Evolutionary conservation across 2,113 vertebrate species (phyloP).

Genomic region (Rhadina sibilatrix): DNA sequence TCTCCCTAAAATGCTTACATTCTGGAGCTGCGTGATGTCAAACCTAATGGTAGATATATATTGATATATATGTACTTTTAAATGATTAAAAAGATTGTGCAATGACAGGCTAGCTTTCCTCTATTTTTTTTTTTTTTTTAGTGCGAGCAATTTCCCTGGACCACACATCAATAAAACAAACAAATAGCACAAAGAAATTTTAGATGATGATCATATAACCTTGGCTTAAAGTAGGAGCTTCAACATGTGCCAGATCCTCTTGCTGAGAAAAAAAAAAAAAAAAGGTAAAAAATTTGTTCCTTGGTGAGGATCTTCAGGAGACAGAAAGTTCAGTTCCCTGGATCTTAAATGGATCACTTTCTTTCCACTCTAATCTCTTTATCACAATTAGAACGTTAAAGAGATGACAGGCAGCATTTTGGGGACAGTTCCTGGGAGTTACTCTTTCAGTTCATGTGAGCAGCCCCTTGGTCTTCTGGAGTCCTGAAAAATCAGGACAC

Average conservation of each 20-base stretch:
- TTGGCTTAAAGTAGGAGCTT: background rate
- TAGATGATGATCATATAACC: background rate
- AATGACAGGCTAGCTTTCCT: background rate
- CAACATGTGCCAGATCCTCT: background rate
- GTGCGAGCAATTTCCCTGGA: background rate
- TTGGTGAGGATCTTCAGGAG: background rate
- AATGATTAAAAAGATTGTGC: background rate
- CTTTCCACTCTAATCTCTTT: background rate
- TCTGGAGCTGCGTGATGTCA: background rate
- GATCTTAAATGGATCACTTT: background rate
- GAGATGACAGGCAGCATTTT: background rate
- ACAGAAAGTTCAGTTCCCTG: background rate
- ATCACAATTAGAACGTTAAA: background rate
- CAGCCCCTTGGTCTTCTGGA: background rate
- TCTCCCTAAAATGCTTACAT: background rate
- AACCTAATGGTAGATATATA: background rate
- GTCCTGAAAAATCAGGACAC: background rate
- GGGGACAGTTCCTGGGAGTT: background rate
- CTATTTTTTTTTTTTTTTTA: background rate
- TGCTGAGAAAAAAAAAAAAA: background rate
- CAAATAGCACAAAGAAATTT: background rate
- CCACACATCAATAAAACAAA: background rate
- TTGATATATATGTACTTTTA: background rate
- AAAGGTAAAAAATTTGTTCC: background rate
- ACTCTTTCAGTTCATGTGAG: background rate